Percentiles rank a stretch among this genome's conserved stretches.
Conservation (phyloP, 2,888 invertebrate species). For the Sepioteuthis lessoniana region DNA sequence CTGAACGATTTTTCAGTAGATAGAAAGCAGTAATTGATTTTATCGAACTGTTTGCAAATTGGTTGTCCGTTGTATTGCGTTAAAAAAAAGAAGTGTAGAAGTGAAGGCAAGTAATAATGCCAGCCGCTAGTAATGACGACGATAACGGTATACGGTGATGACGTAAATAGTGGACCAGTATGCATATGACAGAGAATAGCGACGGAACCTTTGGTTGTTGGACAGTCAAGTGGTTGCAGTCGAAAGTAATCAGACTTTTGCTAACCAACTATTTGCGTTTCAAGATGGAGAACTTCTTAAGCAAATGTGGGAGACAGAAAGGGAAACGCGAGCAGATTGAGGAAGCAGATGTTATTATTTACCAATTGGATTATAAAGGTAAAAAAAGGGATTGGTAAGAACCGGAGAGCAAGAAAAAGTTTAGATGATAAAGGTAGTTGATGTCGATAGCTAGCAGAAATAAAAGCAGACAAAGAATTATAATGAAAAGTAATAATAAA, state of each 20-base stretch:
- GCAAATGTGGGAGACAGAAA: not conserved
- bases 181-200: not conserved
- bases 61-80: not conserved
- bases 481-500: not conserved
- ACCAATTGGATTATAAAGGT: not conserved
- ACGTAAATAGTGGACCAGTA: not conserved
- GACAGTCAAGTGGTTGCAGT: not conserved
- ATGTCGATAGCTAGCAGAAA: not conserved
- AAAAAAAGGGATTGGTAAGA: not conserved
- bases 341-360: not conserved
- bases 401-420: not conserved
- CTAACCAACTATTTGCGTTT: not conserved
- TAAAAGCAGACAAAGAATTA: not conserved
- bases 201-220: not conserved
- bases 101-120: not conserved
- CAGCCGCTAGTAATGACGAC: not conserved
- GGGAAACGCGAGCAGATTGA: not conserved
- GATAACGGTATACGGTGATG: not conserved
- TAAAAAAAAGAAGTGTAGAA: not conserved
- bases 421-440: not conserved
- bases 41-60: conserved; percentile 16
- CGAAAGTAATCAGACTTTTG: not conserved
- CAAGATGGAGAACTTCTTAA: not conserved
- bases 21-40: not conserved
- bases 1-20: not conserved